A percentile compares a stretch with the other conserved stretches of the same genome.
phyloP scores from a whole-genome alignment of 1,140 invertebrate species.

The Ephestia elutella region DNA sequence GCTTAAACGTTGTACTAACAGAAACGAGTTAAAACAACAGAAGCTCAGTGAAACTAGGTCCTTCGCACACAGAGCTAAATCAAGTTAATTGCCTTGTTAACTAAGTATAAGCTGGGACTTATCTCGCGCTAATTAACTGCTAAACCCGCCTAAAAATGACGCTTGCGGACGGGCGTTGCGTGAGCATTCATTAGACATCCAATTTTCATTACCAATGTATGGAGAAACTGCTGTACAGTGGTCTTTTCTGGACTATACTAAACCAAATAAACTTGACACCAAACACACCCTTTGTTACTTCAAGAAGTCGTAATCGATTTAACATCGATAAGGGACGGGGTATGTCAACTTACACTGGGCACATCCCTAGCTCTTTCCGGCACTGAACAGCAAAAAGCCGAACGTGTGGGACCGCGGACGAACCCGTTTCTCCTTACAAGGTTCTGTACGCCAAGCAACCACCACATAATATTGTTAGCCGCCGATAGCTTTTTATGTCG shows the following conservation, averaged over 20 bases:
- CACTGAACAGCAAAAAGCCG: slow-evolving; percentile 62
- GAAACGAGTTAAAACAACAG: not conserved
- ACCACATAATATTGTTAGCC: slow-evolving; percentile 71
- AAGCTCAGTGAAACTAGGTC: not conserved
- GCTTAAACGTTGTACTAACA: not conserved
- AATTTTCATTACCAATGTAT: slow-evolving; percentile 67
- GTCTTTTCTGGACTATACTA: slow-evolving; percentile 36
- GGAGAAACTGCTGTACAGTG: slow-evolving; percentile 53
- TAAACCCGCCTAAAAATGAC: not conserved
- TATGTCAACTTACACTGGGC: slow-evolving; percentile 40
- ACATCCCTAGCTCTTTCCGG: slow-evolving; percentile 55
- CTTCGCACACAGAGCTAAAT: not conserved
- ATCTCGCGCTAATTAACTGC: slow-evolving; percentile 1
- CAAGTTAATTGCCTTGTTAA: slow-evolving; percentile 1
- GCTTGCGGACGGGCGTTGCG: slow-evolving; percentile 16
- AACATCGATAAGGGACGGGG: slow-evolving; percentile 19
- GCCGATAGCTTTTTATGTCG: slow-evolving; percentile 71
- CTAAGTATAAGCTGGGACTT: not conserved
- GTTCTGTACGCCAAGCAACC: slow-evolving; percentile 60
- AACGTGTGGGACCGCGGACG: slow-evolving; percentile 69
- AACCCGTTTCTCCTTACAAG: slow-evolving; percentile 71
- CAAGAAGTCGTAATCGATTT: slow-evolving; percentile 1
- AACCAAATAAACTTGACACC: slow-evolving; percentile 30
- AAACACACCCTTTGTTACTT: slow-evolving; percentile 33
- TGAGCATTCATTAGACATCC: slow-evolving; percentile 49